Evolutionary conservation across 1,140 invertebrate species (phyloP), one percentile per base, ranked within the genome.

Genomic region (Meloidogyne hapla): DNA sequence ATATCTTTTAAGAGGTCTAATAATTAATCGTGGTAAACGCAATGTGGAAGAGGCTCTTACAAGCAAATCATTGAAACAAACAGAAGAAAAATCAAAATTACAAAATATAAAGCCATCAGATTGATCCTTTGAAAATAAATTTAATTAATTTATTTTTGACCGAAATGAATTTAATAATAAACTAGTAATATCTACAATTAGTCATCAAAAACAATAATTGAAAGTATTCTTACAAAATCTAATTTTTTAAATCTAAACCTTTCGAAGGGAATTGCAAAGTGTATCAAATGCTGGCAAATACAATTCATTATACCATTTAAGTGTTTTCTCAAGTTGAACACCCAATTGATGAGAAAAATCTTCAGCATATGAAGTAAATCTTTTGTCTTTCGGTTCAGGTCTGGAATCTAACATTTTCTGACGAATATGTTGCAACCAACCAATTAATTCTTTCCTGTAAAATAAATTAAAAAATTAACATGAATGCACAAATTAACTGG

Each of bases 221-320:
- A 13, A 56, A 21, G 8, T 42, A 62, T 61, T 42, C 42, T 61
- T 48, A 10, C n/a, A 63, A 8, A 18, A n/a, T 26, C 23, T 5
- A 23, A 21, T 40, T 42, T 71, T 71, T 5, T 18, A 38, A 12
- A 26, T 48, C 5, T 13, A 38, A 64, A 73, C 42, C 56, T 33
- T 73, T 70, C 26, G n/a, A 42, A 73, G 56, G 21, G 71, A 63
- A n/a, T 28, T 38, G n/a, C 15, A 23, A 40, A 73, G 21, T 10
- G 13, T n/a, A 23, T 64, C 10, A 38, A 73, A 73, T 13, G 71
- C 71, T n/a, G 71, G 74, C 23, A 75, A 68, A 42, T 75, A 75
- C 10, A 25, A 40, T 12, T 75, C 67, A 26, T 68, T 42, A 25
- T 75, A 75, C 74, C 74, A 75, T 23, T 26, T n/a, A 28, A 62